Conservation (phyloP, 92 coral and sea anemone genomes). For the Virgularia gustaviana region DNA sequence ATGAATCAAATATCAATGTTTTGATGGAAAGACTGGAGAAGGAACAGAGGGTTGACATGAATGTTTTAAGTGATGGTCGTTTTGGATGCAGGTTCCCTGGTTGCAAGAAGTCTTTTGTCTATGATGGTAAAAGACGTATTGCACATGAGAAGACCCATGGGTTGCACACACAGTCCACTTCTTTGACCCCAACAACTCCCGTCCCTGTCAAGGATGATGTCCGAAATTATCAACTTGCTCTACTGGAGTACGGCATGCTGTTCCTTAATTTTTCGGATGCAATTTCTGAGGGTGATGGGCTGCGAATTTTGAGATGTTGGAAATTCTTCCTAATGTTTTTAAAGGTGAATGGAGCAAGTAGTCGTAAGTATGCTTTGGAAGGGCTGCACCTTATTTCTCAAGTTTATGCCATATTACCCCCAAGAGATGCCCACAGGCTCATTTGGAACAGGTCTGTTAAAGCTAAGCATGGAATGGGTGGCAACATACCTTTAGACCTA, state of each 20-base stretch:
- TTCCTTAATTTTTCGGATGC: conserved; percentile 17
- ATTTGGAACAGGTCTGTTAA: conserved; percentile 9
- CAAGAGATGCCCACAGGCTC: conserved; percentile 25
- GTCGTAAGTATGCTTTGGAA: conserved; percentile 18
- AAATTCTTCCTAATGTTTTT: background rate
- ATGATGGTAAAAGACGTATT: conserved; percentile 11
- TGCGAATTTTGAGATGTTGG: conserved; percentile 1
- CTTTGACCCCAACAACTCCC: background rate
- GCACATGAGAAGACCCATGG: conserved; percentile 22
- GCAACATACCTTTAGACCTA: conserved; percentile 22
- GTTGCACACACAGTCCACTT: background rate
- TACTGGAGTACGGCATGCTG: conserved; percentile 24
- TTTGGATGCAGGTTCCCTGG: conserved; percentile 18
- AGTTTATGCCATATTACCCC: conserved; percentile 1
- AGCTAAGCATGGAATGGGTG: conserved; percentile 19
- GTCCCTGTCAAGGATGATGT: conserved; percentile 2
- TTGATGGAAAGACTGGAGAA: conserved; percentile 14
- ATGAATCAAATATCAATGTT: conserved; percentile 9
- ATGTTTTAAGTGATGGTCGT: background rate
- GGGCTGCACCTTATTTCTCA: conserved; percentile 12
- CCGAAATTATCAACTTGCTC: background rate
- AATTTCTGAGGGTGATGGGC: conserved; percentile 20
- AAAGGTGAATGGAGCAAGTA: conserved; percentile 1
- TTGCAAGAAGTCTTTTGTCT: conserved; percentile 31
- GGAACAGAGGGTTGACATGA: background rate